Conservation (phyloP, 2,888 invertebrate genomes). For the Epinotia ramella region DNA sequence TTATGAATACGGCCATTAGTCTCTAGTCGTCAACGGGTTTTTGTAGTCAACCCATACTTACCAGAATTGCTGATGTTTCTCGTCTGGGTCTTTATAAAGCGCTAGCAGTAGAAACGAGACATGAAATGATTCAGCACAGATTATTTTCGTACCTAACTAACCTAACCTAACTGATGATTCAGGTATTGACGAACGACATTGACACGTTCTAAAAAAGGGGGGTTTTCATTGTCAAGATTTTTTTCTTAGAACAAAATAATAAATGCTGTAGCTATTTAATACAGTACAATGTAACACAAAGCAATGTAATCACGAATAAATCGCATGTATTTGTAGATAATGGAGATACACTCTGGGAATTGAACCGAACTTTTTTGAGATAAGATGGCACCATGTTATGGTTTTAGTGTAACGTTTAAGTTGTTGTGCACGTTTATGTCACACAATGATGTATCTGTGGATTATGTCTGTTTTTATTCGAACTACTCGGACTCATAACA, state of each 20-base stretch:
- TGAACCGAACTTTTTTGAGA: constrained; percentile 7
- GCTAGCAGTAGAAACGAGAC: too few species aligned
- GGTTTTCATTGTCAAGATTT: not conserved
- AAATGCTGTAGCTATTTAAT: too few species aligned
- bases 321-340: not conserved
- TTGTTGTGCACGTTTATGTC: not conserved
- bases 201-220: not conserved
- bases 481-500: too few species aligned
- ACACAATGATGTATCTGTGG: not conserved
- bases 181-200: not conserved
- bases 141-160: not conserved
- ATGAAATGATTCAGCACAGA: not conserved
- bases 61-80: too few species aligned
- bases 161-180: too few species aligned
- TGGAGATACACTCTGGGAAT: constrained; percentile 6
- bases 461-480: not conserved
- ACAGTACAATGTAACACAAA: not conserved
- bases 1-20: too few species aligned
- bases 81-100: too few species aligned
- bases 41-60: too few species aligned
- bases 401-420: constrained; percentile 2
- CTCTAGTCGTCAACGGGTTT: too few species aligned
- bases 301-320: not conserved
- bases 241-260: not conserved
- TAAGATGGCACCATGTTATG: not conserved